phyloP scores from a whole-genome alignment of 2,888 invertebrate species.

The Micoletzkya japonica region DNA sequence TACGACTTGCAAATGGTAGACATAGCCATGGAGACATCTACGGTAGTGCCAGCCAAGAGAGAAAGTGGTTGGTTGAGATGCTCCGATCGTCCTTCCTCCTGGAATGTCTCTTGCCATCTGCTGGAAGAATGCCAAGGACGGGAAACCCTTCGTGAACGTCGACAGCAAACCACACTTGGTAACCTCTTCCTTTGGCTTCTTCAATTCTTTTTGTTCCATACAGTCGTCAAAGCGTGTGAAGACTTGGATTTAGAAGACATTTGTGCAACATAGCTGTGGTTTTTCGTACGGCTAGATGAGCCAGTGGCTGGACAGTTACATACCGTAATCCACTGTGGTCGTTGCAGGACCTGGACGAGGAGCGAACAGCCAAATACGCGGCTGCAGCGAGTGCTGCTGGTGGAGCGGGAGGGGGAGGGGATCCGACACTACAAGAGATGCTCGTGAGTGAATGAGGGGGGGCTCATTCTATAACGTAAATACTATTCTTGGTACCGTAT shows the following conservation, averaged over 20 bases:
- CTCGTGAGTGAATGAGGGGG: conserved; percentile 29
- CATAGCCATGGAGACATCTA: too few relatives aligned
- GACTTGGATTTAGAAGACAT: not conserved
- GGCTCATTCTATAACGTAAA: too few relatives aligned
- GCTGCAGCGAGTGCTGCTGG: not conserved
- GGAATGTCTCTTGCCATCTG: conserved; percentile 64
- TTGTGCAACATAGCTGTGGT: not conserved
- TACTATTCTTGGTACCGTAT: too few relatives aligned
- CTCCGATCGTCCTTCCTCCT: conserved; percentile 44
- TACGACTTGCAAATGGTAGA: too few relatives aligned
- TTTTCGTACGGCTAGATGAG: not conserved
- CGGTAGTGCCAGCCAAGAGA: too few relatives aligned
- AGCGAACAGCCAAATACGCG: not conserved
- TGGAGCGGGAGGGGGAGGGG: conserved; percentile 10
- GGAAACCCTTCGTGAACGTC: conserved; percentile 65
- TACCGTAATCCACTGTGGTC: not conserved
- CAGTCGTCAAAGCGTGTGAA: not conserved
- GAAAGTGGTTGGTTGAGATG: conserved; percentile 2
- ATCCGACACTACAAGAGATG: conserved; percentile 41
- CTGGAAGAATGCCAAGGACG: conserved; percentile 67
- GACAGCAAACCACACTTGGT: conserved; percentile 65
- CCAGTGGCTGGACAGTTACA: not conserved
- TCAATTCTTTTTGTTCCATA: not conserved
- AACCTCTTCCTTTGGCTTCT: not conserved
- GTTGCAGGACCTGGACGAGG: conserved; percentile 24